Evolutionary conservation across 1,140 invertebrate genomes (phyloP), one percentile per base, ranked within the genome.

Genomic region (Portunus trituberculatus): DNA sequence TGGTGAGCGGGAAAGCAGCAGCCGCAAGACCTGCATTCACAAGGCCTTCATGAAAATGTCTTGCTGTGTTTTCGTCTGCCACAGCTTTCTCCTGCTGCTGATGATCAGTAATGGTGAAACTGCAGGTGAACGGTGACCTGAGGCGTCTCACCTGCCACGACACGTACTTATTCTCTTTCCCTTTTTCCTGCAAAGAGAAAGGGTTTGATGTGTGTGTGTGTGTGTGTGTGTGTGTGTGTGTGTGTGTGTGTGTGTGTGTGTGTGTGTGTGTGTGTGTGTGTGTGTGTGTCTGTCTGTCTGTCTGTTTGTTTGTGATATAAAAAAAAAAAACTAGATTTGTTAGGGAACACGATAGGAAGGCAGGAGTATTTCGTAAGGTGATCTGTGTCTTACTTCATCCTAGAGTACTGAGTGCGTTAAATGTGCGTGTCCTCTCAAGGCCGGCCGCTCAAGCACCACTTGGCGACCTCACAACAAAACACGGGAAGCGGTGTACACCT

Each of bases 161-260:
- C 67, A n/a, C 67, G 6, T 25, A 76, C 0, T 76, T 76, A n/a
- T n/a, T 25, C n/a, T 76, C 67, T 76, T 76, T n/a, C n/a, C n/a
- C 67, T n/a, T 76, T 76, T 76, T 76, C 67, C 67, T 76, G 67
- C 67, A 76, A 76, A 76, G 67, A 76, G 67, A 76, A 76, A 76
- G 67, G 67, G 20, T 76, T 76, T 76, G 67, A 3, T n/a, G 12
- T 76, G 12, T 76, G 12, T 76, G 20, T 76, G 67, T 76, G 67
- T 76, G 67, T n/a, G 67, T 76, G 67, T 76, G 67, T n/a, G 67
- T n/a, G 67, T n/a, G 67, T n/a, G 67, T n/a, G 67, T 7, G 67
- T n/a, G 67, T n/a, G 67, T n/a, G 67, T 59, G 52, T 59, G 52
- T 59, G 52, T 59, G 52, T 59, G 52, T 59, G 52, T 59, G 52